These are phyloP conservation scores for Toxotes chatareus DNA, from an alignment of 2,113 vertebrate species.

Conservation along the genomic window DNA sequence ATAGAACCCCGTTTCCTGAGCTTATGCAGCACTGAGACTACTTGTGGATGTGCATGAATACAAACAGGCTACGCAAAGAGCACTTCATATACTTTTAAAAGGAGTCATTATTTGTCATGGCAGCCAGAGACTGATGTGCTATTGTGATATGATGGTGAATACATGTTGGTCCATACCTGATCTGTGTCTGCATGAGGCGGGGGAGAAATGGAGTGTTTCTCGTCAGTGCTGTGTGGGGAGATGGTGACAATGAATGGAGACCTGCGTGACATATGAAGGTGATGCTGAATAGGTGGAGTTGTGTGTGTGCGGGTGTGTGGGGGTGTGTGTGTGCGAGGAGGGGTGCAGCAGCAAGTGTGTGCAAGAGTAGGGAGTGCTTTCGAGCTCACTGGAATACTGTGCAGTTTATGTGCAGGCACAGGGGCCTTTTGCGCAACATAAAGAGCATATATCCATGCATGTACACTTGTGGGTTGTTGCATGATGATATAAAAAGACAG, in stretches of 20 bases:
- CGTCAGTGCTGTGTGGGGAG: slow-evolving; percentile 8
- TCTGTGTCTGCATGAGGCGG: slow-evolving; percentile 15
- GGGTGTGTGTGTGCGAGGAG: neutral
- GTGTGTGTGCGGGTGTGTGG: neutral
- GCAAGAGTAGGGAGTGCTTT: neutral
- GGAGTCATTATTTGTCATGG: slow-evolving; percentile 35
- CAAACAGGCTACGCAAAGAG: slow-evolving; percentile 27
- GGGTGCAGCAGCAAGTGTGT: neutral
- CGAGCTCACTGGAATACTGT: neutral
- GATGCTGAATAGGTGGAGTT: neutral
- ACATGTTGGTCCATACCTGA: slow-evolving; percentile 25
- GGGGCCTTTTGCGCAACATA: neutral
- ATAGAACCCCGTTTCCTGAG: neutral
- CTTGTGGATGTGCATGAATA: slow-evolving; percentile 18
- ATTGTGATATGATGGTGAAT: slow-evolving; percentile 22
- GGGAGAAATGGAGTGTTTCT: slow-evolving; percentile 15
- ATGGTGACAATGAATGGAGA: slow-evolving; percentile 14
- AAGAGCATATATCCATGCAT: neutral
- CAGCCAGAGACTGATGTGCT: slow-evolving; percentile 19
- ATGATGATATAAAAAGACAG: slow-evolving; percentile 47
- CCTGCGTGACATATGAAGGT: neutral
- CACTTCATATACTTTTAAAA: slow-evolving; percentile 21
- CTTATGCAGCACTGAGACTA: too few relatives aligned
- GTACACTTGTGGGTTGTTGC: neutral
- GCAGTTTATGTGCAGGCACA: neutral